Evolutionary conservation across 2,888 invertebrate genomes (phyloP), one percentile per base, ranked within the genome.

Genomic region (Acrobeloides nanus): DNA sequence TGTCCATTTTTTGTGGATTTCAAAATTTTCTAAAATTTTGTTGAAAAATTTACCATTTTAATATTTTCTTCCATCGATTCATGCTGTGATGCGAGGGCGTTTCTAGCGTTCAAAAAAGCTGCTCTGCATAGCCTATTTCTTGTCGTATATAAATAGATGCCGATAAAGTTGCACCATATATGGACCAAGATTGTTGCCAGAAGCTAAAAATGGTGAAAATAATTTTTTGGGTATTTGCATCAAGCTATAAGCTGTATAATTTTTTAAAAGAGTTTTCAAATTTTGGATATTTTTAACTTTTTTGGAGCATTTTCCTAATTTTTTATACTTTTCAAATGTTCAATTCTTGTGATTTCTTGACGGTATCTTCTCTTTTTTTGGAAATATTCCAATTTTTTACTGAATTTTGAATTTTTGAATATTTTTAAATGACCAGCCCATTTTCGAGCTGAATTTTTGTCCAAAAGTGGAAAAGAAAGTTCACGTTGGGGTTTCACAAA

Each of bases 151-250:
- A 66, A 35, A 42, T 70, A 70, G 37, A 70, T 57, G 23, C 67
- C 64, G 40, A 69, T 57, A 50, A 68, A 62, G 51, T 67, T 57
- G 26, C 57, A 47, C 70, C 70, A 70, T 33, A 65, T 53, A 53
- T 71, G 70, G 7, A 66, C 59, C 33, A 70, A 55, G 17, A 64
- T 46, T 12, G 62, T 55, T 4, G 70, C 67, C 23, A 71, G 47
- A 21, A 70, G 42, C 70, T 70, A 59, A 44, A 44, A 49, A 21
- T 33, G 18, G 32, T 20, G 8, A 7, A 17, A 17, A 15, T 15
- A 20, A 31, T 12, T 20, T 21, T 20, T 10, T 38, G 38, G 38
- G n/a, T n/a, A n/a, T n/a, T n/a, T n/a, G n/a, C n/a, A n/a, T n/a
- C n/a, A n/a, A n/a, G n/a, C n/a, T n/a, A n/a, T n/a, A n/a, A n/a